Base-by-base conservation (phyloP, 2,797 vertebrate species). In the Oryzias sinensis region DNA sequence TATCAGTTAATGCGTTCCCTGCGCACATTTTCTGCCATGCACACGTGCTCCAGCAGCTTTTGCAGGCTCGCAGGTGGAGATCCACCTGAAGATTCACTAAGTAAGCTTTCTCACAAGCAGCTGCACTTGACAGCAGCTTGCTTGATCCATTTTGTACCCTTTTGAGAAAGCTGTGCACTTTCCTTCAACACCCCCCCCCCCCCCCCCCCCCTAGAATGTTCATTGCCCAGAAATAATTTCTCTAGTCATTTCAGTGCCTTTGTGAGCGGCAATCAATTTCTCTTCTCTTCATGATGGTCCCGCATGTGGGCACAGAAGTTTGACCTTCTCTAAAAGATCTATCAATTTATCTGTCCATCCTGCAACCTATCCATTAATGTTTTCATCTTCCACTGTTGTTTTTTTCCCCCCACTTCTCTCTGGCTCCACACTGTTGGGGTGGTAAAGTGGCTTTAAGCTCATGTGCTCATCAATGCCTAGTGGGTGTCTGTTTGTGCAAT, bases 311-410 rank as follows among this genome's bases (percentile, higher is more conserved):
- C 87, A 88, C 87, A 91, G 90, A 90, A 92, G 91, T 93, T 92
- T 93, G 91, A 93, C 92, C 92, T 93, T 89, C 89, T 91, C 89
- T 90, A 87, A 91, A 88, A 91, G 87, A 92, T 91, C 91, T 91
- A 91, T 93, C 91, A 90, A 91, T 93, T 90, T 92, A 92, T 93
- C 90, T 84, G 86, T 92, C 91, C 89, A 89, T 92, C 89, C 89
- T 87, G 88, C 90, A 90, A 90, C 90, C 90, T 91, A 91, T 91
- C 91, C 88, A 92, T 92, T 92, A 91, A 91, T 90, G 89, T 92
- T 91, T 92, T 90, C 89, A 91, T 93, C 88, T 90, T 83, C 82
- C 74, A 60, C 59, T 73, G 81, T 90, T 86, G 84, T 83, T 84
- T 78, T 85, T 52, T 43, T 0, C 0, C 6, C 0, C 40, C 22